A percentile compares a stretch with the other conserved stretches of the same genome.
Evolutionary conservation across 2,888 invertebrate genomes (phyloP).

Genomic region (Agonopterix arenella): DNA sequence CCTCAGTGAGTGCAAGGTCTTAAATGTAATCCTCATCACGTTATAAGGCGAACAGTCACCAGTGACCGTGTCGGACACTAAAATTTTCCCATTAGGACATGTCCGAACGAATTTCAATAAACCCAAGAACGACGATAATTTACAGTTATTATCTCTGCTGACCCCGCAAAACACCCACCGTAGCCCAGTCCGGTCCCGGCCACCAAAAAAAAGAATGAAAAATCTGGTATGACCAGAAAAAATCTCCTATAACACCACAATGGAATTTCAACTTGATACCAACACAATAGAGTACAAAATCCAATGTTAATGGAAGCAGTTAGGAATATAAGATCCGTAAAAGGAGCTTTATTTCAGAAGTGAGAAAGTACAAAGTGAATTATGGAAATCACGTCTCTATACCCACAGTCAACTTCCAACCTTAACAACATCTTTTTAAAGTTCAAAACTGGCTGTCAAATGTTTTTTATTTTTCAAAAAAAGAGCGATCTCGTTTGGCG

Average conservation of each 20-base stretch:
- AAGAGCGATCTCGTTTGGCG: constrained; percentile 71
- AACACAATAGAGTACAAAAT: constrained; percentile 17
- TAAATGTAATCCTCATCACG: not conserved
- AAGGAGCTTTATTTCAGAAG: constrained; percentile 73
- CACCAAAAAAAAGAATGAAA: constrained; percentile 65
- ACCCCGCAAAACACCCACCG: constrained; percentile 75
- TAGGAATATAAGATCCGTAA: constrained; percentile 48
- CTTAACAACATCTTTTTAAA: constrained; percentile 14
- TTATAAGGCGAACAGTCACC: not conserved
- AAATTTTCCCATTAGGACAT: constrained; percentile 57
- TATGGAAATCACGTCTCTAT: constrained; percentile 31
- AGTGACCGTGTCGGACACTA: constrained; percentile 23
- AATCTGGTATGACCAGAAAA: constrained; percentile 69
- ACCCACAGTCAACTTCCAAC: not conserved
- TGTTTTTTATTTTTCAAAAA: constrained; percentile 49
- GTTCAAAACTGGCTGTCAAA: constrained; percentile 25
- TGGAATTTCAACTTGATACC: constrained; percentile 31
- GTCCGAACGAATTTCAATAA: constrained; percentile 69
- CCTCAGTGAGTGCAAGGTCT: too few species aligned
- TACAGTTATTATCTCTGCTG: constrained; percentile 74
- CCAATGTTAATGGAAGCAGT: constrained; percentile 15
- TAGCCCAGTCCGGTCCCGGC: constrained; percentile 52
- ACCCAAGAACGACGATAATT: constrained; percentile 63
- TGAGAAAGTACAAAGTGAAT: constrained; percentile 72
- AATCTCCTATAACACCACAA: constrained; percentile 35